phyloP scores from a whole-genome alignment of 1,140 invertebrate genomes.

The Drosophila sucinea region DNA sequence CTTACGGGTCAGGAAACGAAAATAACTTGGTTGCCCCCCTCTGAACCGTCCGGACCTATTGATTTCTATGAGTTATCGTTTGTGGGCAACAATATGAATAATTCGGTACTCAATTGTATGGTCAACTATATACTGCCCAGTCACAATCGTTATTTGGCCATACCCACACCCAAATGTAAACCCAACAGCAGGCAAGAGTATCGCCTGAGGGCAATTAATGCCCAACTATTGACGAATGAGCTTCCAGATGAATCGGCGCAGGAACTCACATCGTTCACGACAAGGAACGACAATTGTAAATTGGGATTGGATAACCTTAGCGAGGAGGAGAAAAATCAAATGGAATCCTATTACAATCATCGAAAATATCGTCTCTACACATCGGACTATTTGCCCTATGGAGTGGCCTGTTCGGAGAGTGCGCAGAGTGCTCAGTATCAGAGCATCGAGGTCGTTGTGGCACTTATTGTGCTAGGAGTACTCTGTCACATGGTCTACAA shows the following conservation, averaged over 20 bases:
- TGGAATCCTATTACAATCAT: slow-evolving; percentile 19
- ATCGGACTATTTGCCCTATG: slow-evolving; percentile 44
- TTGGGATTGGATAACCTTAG: slow-evolving; percentile 6
- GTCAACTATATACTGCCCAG: slow-evolving; percentile 38
- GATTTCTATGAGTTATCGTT: slow-evolving; percentile 63
- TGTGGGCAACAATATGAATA: slow-evolving; percentile 39
- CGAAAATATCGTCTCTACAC: slow-evolving; percentile 40
- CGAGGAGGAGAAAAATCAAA: slow-evolving; percentile 22
- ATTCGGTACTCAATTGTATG: slow-evolving; percentile 19
- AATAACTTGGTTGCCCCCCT: slow-evolving; percentile 47
- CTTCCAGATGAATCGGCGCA: not conserved
- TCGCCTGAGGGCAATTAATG: slow-evolving; percentile 63
- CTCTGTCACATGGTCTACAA: slow-evolving; percentile 40
- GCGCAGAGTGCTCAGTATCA: slow-evolving; percentile 34
- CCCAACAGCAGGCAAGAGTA: slow-evolving; percentile 48
- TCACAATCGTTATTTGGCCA: slow-evolving; percentile 41
- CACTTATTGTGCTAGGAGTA: slow-evolving; percentile 34
- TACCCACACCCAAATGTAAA: slow-evolving; percentile 50
- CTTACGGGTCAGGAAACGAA: slow-evolving; percentile 36
- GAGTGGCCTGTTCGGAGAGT: slow-evolving; percentile 57
- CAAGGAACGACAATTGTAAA: not conserved
- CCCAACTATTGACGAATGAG: slow-evolving; percentile 27
- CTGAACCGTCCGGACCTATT: slow-evolving; percentile 47
- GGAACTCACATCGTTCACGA: not conserved
- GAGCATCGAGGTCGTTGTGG: slow-evolving; percentile 40